These are phyloP conservation scores for Meles meles DNA, from an alignment of 2,113 vertebrate genomes.

Conservation along the genomic window DNA sequence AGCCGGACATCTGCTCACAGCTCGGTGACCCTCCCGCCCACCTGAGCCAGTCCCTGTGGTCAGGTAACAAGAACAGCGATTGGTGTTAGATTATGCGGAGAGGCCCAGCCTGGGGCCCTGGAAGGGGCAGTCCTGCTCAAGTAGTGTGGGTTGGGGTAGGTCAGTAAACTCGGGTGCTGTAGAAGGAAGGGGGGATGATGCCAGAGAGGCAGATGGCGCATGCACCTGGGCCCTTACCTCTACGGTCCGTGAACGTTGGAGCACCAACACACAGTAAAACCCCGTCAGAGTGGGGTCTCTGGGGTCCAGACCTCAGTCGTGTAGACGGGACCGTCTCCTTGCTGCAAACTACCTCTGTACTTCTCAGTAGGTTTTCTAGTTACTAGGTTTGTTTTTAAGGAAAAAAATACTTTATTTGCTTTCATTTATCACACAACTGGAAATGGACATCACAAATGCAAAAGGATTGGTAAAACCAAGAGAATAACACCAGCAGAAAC, in stretches of 20 bases:
- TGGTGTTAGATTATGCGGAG: background rate
- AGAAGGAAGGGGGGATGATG: background rate
- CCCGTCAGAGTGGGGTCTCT: rapidly evolving
- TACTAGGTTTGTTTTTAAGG: background rate
- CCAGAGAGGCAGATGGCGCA: rapidly evolving
- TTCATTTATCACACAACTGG: background rate
- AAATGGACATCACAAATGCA: background rate
- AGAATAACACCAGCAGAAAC: too few relatives aligned
- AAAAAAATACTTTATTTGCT: background rate
- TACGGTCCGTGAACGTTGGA: rapidly evolving
- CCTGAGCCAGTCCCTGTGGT: too few relatives aligned
- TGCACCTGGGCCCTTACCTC: rapidly evolving
- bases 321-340: background rate
- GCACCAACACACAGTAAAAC: too few relatives aligned
- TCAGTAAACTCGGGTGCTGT: background rate
- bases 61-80: rapidly evolving
- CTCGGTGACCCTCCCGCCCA: background rate
- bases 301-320: rapidly evolving
- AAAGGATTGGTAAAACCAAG: background rate
- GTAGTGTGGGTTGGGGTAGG: background rate
- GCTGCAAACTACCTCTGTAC: background rate
- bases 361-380: background rate
- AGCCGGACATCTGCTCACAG: background rate
- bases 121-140: rapidly evolving
- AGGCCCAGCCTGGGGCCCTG: rapidly evolving